Evolutionary conservation across 2,797 vertebrate genomes (phyloP).

Genomic region (Sandelia bainsii): DNA sequence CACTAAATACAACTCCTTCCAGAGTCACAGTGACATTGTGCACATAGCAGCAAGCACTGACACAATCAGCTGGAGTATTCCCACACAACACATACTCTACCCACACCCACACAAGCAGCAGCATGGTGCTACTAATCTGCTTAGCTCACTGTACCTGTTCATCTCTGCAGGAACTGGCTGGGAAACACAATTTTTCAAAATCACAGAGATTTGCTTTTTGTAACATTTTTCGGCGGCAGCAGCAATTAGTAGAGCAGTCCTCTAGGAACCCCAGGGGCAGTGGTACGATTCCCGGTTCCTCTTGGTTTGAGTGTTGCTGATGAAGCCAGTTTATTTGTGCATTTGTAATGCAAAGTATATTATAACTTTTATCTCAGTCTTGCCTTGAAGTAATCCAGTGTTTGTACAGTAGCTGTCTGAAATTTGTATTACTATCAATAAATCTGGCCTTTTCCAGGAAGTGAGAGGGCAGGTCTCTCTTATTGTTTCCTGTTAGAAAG

Average conservation of each 20-base stretch:
- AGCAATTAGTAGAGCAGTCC: too few relatives aligned
- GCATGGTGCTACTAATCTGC: constrained; percentile 66
- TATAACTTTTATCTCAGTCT: neutral
- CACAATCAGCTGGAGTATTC: neutral
- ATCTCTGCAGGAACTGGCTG: constrained; percentile 42
- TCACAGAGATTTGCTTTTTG: neutral
- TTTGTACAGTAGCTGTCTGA: constrained; percentile 20
- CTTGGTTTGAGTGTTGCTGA: neutral
- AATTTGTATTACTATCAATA: constrained; percentile 49
- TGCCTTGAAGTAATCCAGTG: neutral
- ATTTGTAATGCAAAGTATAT: too few relatives aligned
- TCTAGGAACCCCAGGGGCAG: too few relatives aligned
- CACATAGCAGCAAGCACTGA: neutral
- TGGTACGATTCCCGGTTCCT: too few relatives aligned
- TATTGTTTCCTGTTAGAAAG: constrained; percentile 74
- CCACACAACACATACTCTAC: neutral
- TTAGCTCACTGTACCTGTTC: constrained; percentile 50
- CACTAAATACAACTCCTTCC: constrained; percentile 54
- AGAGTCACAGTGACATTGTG: constrained; percentile 18
- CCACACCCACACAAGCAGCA: constrained; percentile 32
- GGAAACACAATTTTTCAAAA: constrained; percentile 21
- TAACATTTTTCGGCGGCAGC: neutral
- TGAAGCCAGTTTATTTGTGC: neutral
- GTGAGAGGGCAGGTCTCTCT: constrained; percentile 76
- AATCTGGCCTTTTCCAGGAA: constrained; percentile 74